phyloP scores from a whole-genome alignment of 1,140 invertebrate genomes.

The Rhynchophorus ferrugineus region DNA sequence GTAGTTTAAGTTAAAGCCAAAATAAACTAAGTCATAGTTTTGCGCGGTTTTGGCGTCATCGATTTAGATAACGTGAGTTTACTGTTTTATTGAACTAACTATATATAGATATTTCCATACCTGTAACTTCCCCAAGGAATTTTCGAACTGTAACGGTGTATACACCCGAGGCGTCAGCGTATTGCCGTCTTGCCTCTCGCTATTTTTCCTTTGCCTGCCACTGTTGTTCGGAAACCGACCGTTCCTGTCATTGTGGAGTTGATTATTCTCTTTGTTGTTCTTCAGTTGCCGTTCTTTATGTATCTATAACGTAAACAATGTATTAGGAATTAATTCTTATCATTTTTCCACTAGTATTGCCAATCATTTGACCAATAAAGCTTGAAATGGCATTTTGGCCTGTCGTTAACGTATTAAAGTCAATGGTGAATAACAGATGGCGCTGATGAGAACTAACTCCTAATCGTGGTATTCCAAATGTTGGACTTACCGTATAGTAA shows the following conservation, averaged over 20 bases:
- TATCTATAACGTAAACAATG: constrained; percentile 46
- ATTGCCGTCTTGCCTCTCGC: constrained; percentile 45
- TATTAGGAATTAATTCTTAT: no score
- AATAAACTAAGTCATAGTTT: no score
- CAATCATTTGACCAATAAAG: no score
- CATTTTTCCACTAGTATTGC: no score
- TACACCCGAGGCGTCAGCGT: constrained; percentile 53
- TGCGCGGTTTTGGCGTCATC: no score
- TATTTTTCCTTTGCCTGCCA: constrained; percentile 38
- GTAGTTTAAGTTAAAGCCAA: no score
- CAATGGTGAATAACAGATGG: no score
- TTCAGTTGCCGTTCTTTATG: constrained; percentile 53
- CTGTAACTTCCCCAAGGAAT: constrained; percentile 79
- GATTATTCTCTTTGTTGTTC: constrained; percentile 45
- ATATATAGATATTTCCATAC: constrained; percentile 35
- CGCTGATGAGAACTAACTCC: no score
- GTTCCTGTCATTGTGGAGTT: constrained; percentile 33
- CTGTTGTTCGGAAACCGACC: constrained; percentile 24
- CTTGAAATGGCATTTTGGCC: no score
- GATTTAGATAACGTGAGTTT: no score
- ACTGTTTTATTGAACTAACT: background rate
- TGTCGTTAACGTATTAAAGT: no score
- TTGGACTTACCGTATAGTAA: constrained; percentile 60
- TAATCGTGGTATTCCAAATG: no score
- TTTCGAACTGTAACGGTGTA: constrained; percentile 81